Base-by-base conservation (phyloP, 2,113 vertebrate genomes). In the Xenopus laevis region DNA sequence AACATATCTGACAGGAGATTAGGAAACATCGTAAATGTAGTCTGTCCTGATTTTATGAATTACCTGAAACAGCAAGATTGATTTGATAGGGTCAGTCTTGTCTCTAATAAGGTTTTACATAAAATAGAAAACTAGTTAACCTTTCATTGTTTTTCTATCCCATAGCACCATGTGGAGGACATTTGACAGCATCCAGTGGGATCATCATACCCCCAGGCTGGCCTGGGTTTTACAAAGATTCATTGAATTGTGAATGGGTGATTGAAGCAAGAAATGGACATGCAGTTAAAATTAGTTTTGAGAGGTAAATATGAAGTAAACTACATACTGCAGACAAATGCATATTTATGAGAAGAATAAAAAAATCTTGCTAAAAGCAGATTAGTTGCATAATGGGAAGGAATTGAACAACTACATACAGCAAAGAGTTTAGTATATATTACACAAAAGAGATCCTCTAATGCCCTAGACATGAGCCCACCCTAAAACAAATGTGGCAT, bases 141-240 rank as follows among this genome's bases (percentile, higher is more conserved):
- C 5, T 10, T 10, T 18, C 12, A 21, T 10, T 16, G 0, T 69
- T 0, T 2, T 79, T 78, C 77, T 74, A 52, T 79, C 59, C 82
- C 74, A 7, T 78, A 98, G 97, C 97, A 81, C 97, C 97, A 0
- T 99, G 97, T 78, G 97, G 97, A 69, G 97, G 97, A 70, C 95
- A 96, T 79, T 88, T 99, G 81, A 98, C 96, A 9, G 91, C 96
- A 59, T 88, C 93, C 0, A 90, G 87, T 15, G 97, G 97, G 57
- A 90, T 98, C 78, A 90, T 99, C 71, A 86, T 98, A 62, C 98
- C 97, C 62, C 97, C 97, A 13, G 97, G 97, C 27, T 99, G 97
- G 97, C 97, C 97, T 10, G 95, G 95, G 3, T 98, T 95, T 83
- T 99, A 99, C 78, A 98, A 96, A 81, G 97, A 99, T 58, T 98